phyloP scores from a whole-genome alignment of 2,113 vertebrate species.

The Azemiops feae region DNA sequence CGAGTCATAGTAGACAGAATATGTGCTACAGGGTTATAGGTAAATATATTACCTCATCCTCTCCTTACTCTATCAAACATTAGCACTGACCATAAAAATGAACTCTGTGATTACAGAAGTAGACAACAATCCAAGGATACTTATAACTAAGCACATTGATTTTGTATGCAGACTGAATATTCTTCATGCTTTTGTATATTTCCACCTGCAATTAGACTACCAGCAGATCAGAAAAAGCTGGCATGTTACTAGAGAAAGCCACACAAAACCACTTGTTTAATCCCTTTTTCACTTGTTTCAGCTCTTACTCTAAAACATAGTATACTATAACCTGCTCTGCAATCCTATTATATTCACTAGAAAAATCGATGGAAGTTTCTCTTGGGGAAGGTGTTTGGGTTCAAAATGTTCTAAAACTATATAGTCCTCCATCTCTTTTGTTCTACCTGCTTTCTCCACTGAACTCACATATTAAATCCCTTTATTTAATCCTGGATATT shows the following conservation, averaged over 20 bases:
- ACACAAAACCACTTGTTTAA: neutral
- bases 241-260: neutral
- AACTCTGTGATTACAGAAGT: conserved; percentile 42
- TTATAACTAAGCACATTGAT: neutral
- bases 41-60: neutral
- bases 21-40: conserved; percentile 17
- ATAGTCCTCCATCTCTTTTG: neutral
- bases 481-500: neutral
- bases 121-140: neutral
- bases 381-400: neutral
- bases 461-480: neutral
- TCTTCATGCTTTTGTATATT: neutral
- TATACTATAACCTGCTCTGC: neutral
- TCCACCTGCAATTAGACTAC: neutral
- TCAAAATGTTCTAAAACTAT: neutral
- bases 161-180: neutral
- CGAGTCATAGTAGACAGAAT: conserved; percentile 29
- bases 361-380: neutral
- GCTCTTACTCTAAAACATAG: neutral
- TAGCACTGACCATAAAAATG: conserved; percentile 44
- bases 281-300: neutral
- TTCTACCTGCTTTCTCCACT: neutral
- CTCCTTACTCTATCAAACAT: conserved; percentile 25
- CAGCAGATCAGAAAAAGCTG: neutral
- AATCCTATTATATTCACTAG: neutral